phyloP scores from a whole-genome alignment of 2,113 vertebrate species.

The Gymnogyps californianus region DNA sequence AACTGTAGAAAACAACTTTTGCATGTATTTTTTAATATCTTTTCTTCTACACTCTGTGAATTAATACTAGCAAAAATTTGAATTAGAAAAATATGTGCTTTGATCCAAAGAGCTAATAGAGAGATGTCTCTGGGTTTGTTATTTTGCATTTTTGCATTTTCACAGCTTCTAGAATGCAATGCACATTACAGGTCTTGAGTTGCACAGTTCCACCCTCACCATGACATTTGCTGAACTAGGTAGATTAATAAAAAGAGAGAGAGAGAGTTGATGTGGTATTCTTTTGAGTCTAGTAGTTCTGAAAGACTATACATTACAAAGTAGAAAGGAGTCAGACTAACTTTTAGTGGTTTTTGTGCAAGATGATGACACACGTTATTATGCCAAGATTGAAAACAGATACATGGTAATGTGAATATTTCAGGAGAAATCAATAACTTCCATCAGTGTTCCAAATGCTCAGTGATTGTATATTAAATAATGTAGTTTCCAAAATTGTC shows the following conservation, averaged over 20 bases:
- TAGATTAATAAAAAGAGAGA: background rate
- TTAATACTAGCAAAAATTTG: background rate
- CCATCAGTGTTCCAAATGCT: background rate
- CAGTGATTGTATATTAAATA: background rate
- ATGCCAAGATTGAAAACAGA: background rate
- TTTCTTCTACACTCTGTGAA: background rate
- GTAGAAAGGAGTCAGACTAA: background rate
- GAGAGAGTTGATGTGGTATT: background rate
- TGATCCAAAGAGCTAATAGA: background rate
- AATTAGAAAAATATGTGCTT: background rate
- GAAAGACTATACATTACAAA: background rate
- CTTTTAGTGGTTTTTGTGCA: background rate
- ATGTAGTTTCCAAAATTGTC: background rate
- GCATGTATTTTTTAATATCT: background rate
- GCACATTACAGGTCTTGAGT: background rate
- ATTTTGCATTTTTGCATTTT: background rate
- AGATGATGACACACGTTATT: background rate
- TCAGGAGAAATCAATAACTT: background rate
- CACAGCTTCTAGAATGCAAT: background rate
- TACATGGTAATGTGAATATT: background rate
- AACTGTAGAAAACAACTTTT: background rate
- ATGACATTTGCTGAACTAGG: background rate
- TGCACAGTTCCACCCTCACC: background rate
- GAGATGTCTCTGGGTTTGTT: background rate
- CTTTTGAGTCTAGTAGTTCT: background rate